These are phyloP conservation scores for Haliclystus octoradiatus DNA, from an alignment of 30 jellyfish, hydroid and myxozoan species.

Conservation along the genomic window DNA sequence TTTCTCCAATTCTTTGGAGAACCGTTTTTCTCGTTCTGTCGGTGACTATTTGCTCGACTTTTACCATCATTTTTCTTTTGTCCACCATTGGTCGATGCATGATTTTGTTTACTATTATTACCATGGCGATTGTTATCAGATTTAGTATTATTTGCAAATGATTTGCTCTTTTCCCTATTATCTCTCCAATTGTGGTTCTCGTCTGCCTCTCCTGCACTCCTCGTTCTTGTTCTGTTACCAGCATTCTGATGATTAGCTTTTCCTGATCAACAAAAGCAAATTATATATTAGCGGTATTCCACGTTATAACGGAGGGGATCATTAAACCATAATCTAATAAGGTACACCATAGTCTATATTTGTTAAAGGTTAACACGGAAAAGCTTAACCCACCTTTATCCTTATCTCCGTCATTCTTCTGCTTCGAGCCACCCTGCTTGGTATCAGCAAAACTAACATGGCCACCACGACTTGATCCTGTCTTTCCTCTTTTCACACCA, in stretches of 20 bases:
- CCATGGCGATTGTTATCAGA: not conserved
- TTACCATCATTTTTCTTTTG: no score
- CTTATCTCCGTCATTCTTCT: no score
- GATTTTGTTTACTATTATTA: slow-evolving; percentile 4
- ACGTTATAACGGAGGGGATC: not conserved
- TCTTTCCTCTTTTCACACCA: slow-evolving; percentile 49
- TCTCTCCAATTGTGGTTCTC: slow-evolving; percentile 15
- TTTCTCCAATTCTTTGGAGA: not conserved
- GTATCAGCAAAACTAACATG: slow-evolving; percentile 14
- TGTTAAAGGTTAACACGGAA: no score
- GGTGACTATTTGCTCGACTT: no score
- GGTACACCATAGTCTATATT: no score
- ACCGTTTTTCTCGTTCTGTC: not conserved
- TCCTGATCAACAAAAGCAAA: no score
- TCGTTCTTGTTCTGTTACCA: slow-evolving; percentile 32
- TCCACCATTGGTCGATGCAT: not conserved
- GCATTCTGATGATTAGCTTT: slow-evolving; percentile 21
- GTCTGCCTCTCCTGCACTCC: slow-evolving; percentile 66
- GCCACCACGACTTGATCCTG: slow-evolving; percentile 68
- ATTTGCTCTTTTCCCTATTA: no score
- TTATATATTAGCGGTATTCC: no score
- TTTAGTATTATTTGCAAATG: not conserved
- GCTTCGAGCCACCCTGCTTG: slow-evolving; percentile 6
- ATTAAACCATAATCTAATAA: not conserved
- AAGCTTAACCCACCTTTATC: no score